Evolutionary conservation across 2,797 vertebrate species (phyloP), one percentile per base, ranked within the genome.

Genomic region (Oophaga sylvatica): DNA sequence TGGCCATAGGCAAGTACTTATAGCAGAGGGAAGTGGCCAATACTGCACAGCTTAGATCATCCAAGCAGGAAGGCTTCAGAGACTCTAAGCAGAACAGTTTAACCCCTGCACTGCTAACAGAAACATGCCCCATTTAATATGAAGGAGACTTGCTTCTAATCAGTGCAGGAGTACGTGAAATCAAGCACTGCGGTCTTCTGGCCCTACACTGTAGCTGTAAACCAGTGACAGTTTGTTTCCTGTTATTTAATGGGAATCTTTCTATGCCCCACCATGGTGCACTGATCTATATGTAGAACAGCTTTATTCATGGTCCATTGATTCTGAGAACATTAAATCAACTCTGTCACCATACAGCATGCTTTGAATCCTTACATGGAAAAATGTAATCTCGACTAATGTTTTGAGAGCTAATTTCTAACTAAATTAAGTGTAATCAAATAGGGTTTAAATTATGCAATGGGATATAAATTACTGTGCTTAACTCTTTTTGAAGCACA

Each of bases 311-410:
- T 68, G 79, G 83, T 62, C 68, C 70, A 81, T 75, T 45, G 59
- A 48, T 17, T 76, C 67, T 59, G 45, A 62, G 20, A 26, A 41
- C 68, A 75, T 76, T 81, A 88, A 85, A 85, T 85, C 68, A 85
- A 35, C 62, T 22, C 71, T 83, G 80, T 83, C 88, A 86, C 53
- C 41, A 86, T 83, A 86, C 79, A 60, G 53, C 73, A 85, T 62
- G 70, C 59, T 73, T 70, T 80, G 71, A 84, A 88, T 86, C 71
- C 84, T 86, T 76, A 68, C 80, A 68, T 79, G 82, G 86, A 70
- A 89, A 89, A 82, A 84, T 89, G 71, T 83, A 89, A 89, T 89
- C 80, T 89, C 88, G 41, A 62, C 84, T 86, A 89, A 89, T 86
- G 88, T 83, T 89, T 88, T 71, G 62, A 86, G 76, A 89, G 63